These are phyloP conservation scores for Pyrrhopygopsis socrates DNA, from an alignment of 2,888 invertebrate genomes.

Conservation along the genomic window DNA sequence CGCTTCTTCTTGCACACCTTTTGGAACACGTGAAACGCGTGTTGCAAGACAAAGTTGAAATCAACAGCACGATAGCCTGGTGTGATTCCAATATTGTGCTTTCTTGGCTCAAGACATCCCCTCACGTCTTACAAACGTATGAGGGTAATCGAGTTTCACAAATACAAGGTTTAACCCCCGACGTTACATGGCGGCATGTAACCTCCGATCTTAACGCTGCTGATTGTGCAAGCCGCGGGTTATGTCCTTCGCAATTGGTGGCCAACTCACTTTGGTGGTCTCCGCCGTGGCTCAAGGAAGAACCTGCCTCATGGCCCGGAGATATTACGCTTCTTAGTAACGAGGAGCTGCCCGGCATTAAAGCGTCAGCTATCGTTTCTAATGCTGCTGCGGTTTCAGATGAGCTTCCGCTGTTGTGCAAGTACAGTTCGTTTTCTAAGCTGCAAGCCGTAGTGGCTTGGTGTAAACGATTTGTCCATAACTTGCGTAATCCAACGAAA, in stretches of 20 bases:
- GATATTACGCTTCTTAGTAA: background rate
- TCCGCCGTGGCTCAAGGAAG: constrained; percentile 12
- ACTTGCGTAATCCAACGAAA: background rate
- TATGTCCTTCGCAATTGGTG: constrained; percentile 6
- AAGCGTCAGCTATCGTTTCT: background rate
- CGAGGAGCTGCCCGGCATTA: background rate
- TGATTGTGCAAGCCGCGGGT: background rate
- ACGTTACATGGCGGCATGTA: constrained; percentile 27
- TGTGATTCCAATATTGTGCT: constrained; percentile 53
- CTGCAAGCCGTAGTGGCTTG: constrained; percentile 15
- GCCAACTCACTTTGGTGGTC: constrained; percentile 15
- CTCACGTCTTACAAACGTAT: constrained; percentile 51
- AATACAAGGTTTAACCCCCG: background rate
- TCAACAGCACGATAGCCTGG: constrained; percentile 31
- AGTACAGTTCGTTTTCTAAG: constrained; percentile 15
- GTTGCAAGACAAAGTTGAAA: background rate
- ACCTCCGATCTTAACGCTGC: constrained; percentile 13
- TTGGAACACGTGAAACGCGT: constrained; percentile 27
- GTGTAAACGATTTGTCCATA: background rate
- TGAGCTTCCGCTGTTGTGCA: background rate
- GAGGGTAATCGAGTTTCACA: constrained; percentile 51
- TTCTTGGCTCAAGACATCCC: constrained; percentile 38
- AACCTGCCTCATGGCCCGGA: background rate
- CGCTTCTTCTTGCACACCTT: constrained; percentile 25
- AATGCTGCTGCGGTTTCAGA: background rate